Evolutionary conservation across 2,888 invertebrate genomes (phyloP).

Genomic region (Pachymerium ferrugineum): DNA sequence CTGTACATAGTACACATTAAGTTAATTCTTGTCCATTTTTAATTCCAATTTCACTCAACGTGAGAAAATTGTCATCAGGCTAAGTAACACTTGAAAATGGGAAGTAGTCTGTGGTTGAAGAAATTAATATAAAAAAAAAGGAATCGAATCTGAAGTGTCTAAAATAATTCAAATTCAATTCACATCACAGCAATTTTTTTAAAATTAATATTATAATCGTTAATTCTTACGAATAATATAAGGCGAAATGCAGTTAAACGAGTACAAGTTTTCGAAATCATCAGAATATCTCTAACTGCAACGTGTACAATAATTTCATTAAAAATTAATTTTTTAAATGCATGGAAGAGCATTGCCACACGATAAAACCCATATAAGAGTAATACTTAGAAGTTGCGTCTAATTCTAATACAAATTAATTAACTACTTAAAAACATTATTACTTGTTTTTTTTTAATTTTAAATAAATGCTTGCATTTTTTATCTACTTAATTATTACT

Average conservation of each 20-base stretch:
- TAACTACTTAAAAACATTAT: too few species aligned
- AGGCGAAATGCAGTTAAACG: constrained; percentile 14
- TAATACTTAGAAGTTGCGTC: too few species aligned
- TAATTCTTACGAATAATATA: too few species aligned
- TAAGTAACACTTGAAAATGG: constrained; percentile 19
- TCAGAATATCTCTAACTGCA: background rate
- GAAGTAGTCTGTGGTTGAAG: background rate
- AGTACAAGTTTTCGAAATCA: background rate
- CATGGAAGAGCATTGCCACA: constrained; percentile 23
- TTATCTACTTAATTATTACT: too few species aligned
- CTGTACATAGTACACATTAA: background rate
- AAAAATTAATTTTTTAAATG: background rate
- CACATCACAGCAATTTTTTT: constrained; percentile 14
- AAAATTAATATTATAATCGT: background rate
- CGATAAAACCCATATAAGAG: too few species aligned
- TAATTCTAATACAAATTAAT: too few species aligned
- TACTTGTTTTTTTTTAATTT: too few species aligned
- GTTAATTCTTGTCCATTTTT: constrained; percentile 12
- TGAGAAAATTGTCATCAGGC: background rate
- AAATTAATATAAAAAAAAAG: background rate
- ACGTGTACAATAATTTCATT: background rate
- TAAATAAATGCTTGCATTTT: too few species aligned
- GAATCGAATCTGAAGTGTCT: constrained; percentile 17
- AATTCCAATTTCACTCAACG: constrained; percentile 7
- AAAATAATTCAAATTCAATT: constrained; percentile 20